phyloP scores from a whole-genome alignment of 2,888 invertebrate genomes.

The Drosophila rubida region DNA sequence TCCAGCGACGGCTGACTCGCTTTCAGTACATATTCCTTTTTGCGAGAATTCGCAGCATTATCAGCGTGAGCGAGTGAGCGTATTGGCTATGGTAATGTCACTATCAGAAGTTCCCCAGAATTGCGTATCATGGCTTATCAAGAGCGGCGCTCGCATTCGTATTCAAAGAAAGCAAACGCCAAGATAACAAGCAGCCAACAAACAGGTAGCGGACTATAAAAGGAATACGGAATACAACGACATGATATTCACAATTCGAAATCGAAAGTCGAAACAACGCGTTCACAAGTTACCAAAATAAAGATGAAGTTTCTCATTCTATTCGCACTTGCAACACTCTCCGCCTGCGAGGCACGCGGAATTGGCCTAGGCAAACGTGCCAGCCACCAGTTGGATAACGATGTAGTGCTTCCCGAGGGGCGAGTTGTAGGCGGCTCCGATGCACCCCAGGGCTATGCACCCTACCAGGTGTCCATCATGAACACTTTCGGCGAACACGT shows the following conservation, averaged over 20 bases:
- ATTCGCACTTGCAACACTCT: constrained; percentile 33
- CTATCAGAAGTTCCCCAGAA: constrained; percentile 61
- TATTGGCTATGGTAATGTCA: constrained; percentile 67
- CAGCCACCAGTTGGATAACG: constrained; percentile 45
- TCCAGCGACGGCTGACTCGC: constrained; percentile 6
- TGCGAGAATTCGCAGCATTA: constrained; percentile 28
- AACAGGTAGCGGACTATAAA: constrained; percentile 53
- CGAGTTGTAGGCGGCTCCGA: constrained; percentile 74
- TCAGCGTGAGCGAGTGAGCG: constrained; percentile 28
- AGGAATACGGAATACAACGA: constrained; percentile 36
- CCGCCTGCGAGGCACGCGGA: constrained; percentile 32
- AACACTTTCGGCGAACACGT: constrained; percentile 75
- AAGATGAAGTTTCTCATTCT: constrained; percentile 53
- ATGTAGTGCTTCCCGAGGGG: constrained; percentile 41
- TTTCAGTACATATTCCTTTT: constrained; percentile 27
- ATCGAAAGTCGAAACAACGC: constrained; percentile 34
- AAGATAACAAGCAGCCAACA: constrained; percentile 47
- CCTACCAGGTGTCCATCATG: constrained; percentile 84
- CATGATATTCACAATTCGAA: constrained; percentile 41
- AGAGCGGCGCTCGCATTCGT: constrained; percentile 27
- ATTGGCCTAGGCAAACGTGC: constrained; percentile 7
- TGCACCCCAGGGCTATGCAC: constrained; percentile 65
- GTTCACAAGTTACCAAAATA: constrained; percentile 1
- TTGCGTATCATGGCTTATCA: constrained; percentile 41
- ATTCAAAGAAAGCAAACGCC: constrained; percentile 47